Conservation (phyloP, 2,797 vertebrate species). For the Clamator glandarius region DNA sequence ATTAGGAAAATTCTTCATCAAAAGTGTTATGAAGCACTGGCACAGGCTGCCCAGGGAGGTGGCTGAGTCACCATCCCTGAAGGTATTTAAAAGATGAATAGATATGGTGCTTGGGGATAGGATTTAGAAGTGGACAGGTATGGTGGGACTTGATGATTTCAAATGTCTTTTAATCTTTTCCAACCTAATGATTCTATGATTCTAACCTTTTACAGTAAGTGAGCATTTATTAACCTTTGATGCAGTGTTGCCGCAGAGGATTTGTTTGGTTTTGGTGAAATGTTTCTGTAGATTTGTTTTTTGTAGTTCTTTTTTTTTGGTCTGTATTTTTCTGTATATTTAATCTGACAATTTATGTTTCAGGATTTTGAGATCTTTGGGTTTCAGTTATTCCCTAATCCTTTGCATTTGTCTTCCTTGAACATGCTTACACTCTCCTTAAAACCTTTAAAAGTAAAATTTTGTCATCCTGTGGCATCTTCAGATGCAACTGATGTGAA, state of each 20-base stretch:
- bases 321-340: neutral
- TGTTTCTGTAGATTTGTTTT: fast-evolving
- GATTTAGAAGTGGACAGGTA: too few species aligned
- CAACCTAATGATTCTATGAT: too few species aligned
- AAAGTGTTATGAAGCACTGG: too few species aligned
- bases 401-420: neutral
- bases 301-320: neutral
- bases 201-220: neutral
- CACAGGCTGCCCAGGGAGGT: too few species aligned
- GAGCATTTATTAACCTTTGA: neutral
- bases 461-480: neutral
- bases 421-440: neutral
- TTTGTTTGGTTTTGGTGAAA: neutral
- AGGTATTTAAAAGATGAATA: too few species aligned
- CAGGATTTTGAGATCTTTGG: neutral
- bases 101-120: too few species aligned
- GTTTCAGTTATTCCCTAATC: neutral
- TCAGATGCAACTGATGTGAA: neutral
- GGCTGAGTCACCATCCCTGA: too few species aligned
- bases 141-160: too few species aligned
- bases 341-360: neutral
- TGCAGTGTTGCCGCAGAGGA: fast-evolving
- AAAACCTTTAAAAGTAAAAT: neutral
- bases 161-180: too few species aligned
- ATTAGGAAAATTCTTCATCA: too few species aligned